Conservation (phyloP, 2,888 invertebrate species). For the Calameuta filiformis region DNA sequence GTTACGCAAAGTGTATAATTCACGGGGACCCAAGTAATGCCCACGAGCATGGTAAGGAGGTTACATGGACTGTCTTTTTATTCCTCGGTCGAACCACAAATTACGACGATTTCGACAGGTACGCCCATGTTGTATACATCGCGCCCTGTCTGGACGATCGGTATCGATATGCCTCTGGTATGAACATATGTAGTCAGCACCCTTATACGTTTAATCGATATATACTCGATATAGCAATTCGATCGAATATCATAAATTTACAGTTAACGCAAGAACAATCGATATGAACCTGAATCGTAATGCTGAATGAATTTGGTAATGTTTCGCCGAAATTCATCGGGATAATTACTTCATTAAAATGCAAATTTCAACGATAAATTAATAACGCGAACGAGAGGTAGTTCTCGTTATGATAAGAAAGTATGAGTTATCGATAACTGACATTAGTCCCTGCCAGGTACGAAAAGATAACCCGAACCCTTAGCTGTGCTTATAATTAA, state of each 20-base stretch:
- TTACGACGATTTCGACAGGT: constrained; percentile 5
- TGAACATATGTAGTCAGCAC: background rate
- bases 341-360: background rate
- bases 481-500: background rate
- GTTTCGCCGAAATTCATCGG: background rate
- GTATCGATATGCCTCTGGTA: background rate
- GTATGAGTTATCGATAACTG: background rate
- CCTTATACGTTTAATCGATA: background rate
- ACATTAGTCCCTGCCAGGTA: background rate
- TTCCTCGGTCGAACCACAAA: background rate
- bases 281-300: background rate
- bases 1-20: constrained; percentile 1
- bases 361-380: background rate
- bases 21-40: background rate
- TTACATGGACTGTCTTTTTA: background rate
- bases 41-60: background rate
- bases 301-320: background rate
- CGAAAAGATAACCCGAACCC: background rate
- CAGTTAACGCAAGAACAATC: background rate
- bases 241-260: background rate
- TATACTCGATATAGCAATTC: background rate
- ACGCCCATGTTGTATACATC: background rate
- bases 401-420: background rate
- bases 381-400: background rate
- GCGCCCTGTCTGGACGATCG: background rate